phyloP scores from a whole-genome alignment of 92 coral and sea anemone genomes.

The Anthopleura xanthogrammica region DNA sequence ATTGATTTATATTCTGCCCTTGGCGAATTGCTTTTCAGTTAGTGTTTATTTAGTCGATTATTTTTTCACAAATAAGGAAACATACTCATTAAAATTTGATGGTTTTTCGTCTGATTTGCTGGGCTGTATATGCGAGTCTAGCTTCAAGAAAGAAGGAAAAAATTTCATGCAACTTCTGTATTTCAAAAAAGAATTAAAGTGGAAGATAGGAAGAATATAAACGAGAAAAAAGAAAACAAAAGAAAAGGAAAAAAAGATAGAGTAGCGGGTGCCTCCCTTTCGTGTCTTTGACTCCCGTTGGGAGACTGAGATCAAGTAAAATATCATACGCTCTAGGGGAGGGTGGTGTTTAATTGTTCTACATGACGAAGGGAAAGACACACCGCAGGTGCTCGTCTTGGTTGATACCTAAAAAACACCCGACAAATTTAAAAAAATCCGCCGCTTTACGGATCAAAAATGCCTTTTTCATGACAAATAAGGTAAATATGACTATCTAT shows the following conservation, averaged over 20 bases:
- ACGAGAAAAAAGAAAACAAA: background rate
- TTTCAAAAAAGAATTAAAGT: background rate
- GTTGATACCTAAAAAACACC: background rate
- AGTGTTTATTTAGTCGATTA: too few relatives aligned
- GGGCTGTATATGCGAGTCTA: too few relatives aligned
- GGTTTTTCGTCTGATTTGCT: too few relatives aligned
- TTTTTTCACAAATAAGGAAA: too few relatives aligned
- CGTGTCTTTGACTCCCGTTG: background rate
- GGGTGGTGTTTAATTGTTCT: slow-evolving; percentile 9
- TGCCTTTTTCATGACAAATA: slow-evolving; percentile 7
- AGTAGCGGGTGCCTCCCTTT: background rate
- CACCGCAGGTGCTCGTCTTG: slow-evolving; percentile 26
- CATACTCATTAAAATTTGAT: too few relatives aligned
- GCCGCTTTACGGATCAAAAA: slow-evolving; percentile 19
- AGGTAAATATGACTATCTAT: slow-evolving; percentile 12
- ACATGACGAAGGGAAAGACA: slow-evolving; percentile 18
- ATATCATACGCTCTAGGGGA: slow-evolving; percentile 7
- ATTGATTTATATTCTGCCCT: too few relatives aligned
- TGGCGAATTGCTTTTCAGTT: too few relatives aligned
- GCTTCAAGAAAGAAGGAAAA: too few relatives aligned
- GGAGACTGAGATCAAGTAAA: slow-evolving; percentile 1
- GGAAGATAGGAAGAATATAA: background rate
- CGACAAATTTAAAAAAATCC: background rate
- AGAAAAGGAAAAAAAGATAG: background rate
- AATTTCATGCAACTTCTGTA: too few relatives aligned